These are phyloP conservation scores for Amiota communis DNA, from an alignment of 2,888 invertebrate genomes.

Conservation along the genomic window DNA sequence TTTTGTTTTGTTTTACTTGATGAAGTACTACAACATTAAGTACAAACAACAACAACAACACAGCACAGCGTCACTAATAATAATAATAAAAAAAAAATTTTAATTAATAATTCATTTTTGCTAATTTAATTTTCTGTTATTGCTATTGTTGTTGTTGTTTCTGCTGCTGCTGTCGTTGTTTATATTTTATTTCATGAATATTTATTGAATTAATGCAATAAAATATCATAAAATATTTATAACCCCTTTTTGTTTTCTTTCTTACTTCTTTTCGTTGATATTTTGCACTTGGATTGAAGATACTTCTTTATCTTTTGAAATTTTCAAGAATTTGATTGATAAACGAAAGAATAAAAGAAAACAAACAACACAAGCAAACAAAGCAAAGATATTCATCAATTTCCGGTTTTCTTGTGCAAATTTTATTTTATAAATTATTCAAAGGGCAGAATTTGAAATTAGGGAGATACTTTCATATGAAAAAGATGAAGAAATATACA, in stretches of 20 bases:
- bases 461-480: no score
- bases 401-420: no score
- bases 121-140: conserved; percentile 35
- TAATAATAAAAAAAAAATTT: conserved; percentile 36
- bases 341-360: neutral
- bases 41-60: conserved; percentile 39
- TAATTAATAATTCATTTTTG: conserved; percentile 39
- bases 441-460: no score
- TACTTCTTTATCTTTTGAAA: no score
- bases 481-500: no score
- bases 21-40: conserved; percentile 1
- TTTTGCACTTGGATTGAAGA: no score
- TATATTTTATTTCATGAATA: conserved; percentile 21
- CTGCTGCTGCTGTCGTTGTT: no score
- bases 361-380: neutral
- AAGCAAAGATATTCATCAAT: neutral
- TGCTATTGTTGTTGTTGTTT: neutral
- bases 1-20: conserved; percentile 35
- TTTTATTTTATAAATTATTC: no score
- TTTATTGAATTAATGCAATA: conserved; percentile 21
- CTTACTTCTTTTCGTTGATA: no score
- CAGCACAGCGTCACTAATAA: conserved; percentile 4
- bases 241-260: neutral
- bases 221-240: conserved; percentile 9
- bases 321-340: neutral